Evolutionary conservation across 1,140 invertebrate genomes (phyloP).

Genomic region (Spodoptera litura): DNA sequence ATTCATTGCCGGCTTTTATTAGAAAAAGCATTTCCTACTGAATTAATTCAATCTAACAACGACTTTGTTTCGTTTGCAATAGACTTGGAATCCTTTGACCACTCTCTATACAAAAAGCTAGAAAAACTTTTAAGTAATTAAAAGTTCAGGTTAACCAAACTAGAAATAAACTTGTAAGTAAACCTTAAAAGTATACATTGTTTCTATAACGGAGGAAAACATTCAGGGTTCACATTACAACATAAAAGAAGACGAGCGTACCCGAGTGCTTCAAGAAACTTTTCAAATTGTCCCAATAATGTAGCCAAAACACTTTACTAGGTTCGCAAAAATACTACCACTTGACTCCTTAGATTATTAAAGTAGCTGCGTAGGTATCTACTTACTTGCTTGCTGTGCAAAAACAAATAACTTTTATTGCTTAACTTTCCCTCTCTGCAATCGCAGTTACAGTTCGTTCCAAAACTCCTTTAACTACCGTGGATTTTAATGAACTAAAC

Average conservation of each 20-base stretch:
- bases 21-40: no score
- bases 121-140: no score
- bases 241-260: conserved; percentile 14
- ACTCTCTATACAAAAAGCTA: no score
- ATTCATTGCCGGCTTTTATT: no score
- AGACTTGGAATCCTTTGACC: no score
- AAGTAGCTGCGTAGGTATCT: conserved; percentile 30
- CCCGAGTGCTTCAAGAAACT: conserved; percentile 17
- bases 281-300: conserved; percentile 43
- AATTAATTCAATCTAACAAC: no score
- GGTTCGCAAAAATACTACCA: conserved; percentile 38
- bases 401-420: conserved; percentile 45
- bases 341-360: conserved; percentile 44
- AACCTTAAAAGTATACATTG: not conserved
- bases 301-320: conserved; percentile 37
- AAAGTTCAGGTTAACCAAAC: not conserved
- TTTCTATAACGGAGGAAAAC: not conserved
- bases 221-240: conserved; percentile 18
- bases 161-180: not conserved
- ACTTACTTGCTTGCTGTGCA: conserved; percentile 14
- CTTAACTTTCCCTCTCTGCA: conserved; percentile 30
- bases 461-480: conserved; percentile 31
- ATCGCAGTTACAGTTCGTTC: conserved; percentile 27
- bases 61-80: no score
- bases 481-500: conserved; percentile 28